These are phyloP conservation scores for Poecilia wingei DNA, from an alignment of 2,797 vertebrate genomes.

Conservation along the genomic window DNA sequence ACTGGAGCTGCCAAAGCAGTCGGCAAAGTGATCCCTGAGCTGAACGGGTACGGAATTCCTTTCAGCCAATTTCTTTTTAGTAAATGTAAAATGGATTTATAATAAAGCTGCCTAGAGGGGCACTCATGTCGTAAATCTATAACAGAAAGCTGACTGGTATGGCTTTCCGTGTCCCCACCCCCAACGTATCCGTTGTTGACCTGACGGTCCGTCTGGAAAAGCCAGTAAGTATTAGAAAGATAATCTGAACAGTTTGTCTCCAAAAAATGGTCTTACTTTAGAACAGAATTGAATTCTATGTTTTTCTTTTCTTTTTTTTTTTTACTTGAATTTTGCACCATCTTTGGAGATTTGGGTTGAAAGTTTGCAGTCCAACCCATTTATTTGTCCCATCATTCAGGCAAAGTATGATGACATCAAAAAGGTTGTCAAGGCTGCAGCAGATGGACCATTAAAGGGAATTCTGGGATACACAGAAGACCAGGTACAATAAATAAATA, in stretches of 20 bases:
- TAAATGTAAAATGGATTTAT: too few species aligned
- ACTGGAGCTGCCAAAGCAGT: constrained; percentile 97
- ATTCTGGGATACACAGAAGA: constrained; percentile 92
- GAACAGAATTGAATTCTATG: too few species aligned
- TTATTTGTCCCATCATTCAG: constrained; percentile 64
- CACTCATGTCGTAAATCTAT: not conserved
- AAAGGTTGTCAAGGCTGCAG: constrained; percentile 86
- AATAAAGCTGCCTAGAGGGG: not conserved
- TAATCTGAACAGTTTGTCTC: not conserved
- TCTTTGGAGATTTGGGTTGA: not conserved
- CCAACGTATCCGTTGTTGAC: constrained; percentile 97
- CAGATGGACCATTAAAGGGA: constrained; percentile 90
- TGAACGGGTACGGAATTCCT: constrained; percentile 86
- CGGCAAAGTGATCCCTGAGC: constrained; percentile 96
- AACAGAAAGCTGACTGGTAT: constrained; percentile 95
- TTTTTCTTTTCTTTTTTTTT: not conserved
- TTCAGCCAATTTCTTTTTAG: not conserved
- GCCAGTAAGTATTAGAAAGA: constrained; percentile 83
- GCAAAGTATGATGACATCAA: constrained; percentile 97
- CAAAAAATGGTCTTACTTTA: not conserved
- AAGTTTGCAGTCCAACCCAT: not conserved
- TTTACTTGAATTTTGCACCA: not conserved
- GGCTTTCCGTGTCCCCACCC: constrained; percentile 97
- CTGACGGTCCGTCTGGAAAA: constrained; percentile 95
- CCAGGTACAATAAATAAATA: constrained; percentile 66